These are phyloP conservation scores for Triplophysa tibetana DNA, from an alignment of 2,113 vertebrate genomes.

Conservation along the genomic window DNA sequence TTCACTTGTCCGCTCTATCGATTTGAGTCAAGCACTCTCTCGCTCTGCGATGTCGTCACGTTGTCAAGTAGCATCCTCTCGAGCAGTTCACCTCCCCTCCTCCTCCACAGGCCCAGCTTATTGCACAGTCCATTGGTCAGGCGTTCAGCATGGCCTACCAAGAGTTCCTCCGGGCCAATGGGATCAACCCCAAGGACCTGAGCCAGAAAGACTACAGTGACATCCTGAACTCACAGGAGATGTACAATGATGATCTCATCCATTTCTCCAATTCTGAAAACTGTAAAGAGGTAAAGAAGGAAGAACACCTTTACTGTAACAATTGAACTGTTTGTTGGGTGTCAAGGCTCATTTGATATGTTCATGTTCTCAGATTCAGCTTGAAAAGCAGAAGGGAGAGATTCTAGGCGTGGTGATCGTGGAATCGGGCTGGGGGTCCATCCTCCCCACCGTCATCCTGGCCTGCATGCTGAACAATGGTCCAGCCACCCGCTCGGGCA, in stretches of 20 bases:
- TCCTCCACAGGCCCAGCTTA: slow-evolving; percentile 88
- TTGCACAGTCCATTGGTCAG: slow-evolving; percentile 98
- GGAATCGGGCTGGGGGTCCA: slow-evolving; percentile 98
- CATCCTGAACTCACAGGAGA: slow-evolving; percentile 97
- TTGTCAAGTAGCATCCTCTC: slow-evolving; percentile 47
- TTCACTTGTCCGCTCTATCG: slow-evolving; percentile 7
- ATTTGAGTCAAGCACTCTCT: slow-evolving; percentile 40
- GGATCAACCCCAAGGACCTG: slow-evolving; percentile 97
- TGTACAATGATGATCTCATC: slow-evolving; percentile 98
- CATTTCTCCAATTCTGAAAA: slow-evolving; percentile 99
- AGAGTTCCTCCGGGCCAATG: slow-evolving; percentile 95
- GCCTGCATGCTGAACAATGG: slow-evolving; percentile 96
- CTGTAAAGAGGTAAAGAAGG: slow-evolving; percentile 87
- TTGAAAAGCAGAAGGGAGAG: slow-evolving; percentile 97
- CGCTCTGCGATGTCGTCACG: slow-evolving; percentile 49
- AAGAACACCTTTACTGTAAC: too few relatives aligned
- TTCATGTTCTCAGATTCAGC: slow-evolving; percentile 65
- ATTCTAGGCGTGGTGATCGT: slow-evolving; percentile 95
- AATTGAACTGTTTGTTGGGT: too few relatives aligned
- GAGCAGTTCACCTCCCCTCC: slow-evolving; percentile 43
- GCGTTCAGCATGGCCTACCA: slow-evolving; percentile 99
- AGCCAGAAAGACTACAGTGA: slow-evolving; percentile 99
- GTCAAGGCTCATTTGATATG: too few relatives aligned
- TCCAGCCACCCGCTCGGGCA: slow-evolving; percentile 92
- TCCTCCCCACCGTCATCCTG: slow-evolving; percentile 95